phyloP scores from a whole-genome alignment of 2,113 vertebrate species.

The Oncorhynchus nerka region DNA sequence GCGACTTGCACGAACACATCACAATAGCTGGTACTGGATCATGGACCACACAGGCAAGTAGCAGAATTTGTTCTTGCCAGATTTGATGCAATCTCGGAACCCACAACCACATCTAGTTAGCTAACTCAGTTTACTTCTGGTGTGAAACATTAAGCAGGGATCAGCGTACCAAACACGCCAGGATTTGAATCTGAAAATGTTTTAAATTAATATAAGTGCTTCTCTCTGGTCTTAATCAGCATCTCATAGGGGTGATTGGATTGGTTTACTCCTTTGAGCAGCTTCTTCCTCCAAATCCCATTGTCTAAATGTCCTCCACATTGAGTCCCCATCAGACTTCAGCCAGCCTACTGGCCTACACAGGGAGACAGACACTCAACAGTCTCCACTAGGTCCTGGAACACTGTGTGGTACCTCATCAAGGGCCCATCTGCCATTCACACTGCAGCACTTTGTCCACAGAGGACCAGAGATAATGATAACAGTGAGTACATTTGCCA shows the following conservation, averaged over 20 bases:
- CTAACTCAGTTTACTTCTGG: too few relatives aligned
- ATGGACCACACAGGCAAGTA: too few relatives aligned
- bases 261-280: background rate
- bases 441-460: background rate
- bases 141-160: too few relatives aligned
- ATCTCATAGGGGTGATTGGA: background rate
- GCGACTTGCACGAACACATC: too few relatives aligned
- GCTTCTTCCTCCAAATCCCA: background rate
- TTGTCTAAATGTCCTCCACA: constrained; percentile 8
- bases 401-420: constrained; percentile 7
- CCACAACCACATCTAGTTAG: too few relatives aligned
- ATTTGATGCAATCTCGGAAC: too few relatives aligned
- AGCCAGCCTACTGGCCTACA: background rate
- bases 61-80: too few relatives aligned
- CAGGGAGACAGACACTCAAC: background rate
- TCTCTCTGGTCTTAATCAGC: background rate
- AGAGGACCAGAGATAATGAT: background rate
- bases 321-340: background rate
- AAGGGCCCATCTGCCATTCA: constrained; percentile 11
- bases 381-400: background rate
- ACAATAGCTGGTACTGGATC: too few relatives aligned
- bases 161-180: too few relatives aligned
- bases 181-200: too few relatives aligned
- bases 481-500: background rate
- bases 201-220: background rate